Evolutionary conservation across 2,113 vertebrate genomes (phyloP).

Genomic region (Turnix velox): DNA sequence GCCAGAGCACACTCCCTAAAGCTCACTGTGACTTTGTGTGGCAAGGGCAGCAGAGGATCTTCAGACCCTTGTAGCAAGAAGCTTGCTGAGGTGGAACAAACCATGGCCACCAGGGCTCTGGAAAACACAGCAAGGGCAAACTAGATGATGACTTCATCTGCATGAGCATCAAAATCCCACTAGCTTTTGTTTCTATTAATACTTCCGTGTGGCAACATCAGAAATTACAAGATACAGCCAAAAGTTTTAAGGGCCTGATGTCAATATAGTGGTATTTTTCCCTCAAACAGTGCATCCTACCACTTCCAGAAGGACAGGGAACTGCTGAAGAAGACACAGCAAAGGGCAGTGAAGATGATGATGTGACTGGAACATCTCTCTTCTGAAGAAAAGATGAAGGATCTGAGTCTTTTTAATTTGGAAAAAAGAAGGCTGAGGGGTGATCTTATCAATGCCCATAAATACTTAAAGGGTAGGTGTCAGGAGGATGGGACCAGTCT

Average conservation of each 20-base stretch:
- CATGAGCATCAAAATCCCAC: not conserved
- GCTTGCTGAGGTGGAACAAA: not conserved
- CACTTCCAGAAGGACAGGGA: too few species aligned
- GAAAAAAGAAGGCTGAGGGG: too few species aligned
- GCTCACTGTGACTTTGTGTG: not conserved
- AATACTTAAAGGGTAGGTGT: too few species aligned
- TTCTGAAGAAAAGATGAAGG: too few species aligned
- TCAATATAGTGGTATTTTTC: not conserved
- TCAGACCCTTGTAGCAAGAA: not conserved
- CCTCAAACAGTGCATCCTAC: not conserved
- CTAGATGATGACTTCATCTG: not conserved
- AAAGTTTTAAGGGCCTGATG: not conserved
- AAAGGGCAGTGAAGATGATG: too few species aligned
- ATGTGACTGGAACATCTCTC: too few species aligned
- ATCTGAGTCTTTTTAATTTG: too few species aligned
- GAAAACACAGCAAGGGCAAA: not conserved
- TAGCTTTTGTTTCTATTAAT: not conserved
- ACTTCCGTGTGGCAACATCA: not conserved
- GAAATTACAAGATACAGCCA: not conserved
- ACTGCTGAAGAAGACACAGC: too few species aligned
- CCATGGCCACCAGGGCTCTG: not conserved
- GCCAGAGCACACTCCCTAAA: not conserved
- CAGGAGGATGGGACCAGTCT: too few species aligned
- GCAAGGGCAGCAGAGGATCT: not conserved
- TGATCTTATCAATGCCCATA: too few species aligned